Base-by-base conservation (phyloP, 2,113 vertebrate species). In the Vidua chalybeata region DNA sequence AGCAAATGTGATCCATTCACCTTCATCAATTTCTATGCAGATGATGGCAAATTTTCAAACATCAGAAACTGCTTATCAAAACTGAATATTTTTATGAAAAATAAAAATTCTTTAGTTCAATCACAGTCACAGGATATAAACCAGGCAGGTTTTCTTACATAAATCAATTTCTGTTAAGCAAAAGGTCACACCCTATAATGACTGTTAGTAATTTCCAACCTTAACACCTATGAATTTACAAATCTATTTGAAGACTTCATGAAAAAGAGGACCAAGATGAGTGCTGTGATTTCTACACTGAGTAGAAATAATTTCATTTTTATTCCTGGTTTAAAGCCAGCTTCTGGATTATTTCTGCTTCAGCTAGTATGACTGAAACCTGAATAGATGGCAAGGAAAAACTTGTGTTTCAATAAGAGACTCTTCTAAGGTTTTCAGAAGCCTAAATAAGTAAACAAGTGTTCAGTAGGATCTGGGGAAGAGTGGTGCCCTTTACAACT, bases 331-430 rank as follows among this genome's bases (percentile, higher is more conserved):
- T 77, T 89, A 72, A 87, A 49, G 35, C 13, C 31, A 88, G 15
- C 13, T 94, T 74, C 49, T 84, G n/a, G 17, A 84, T 96, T 84
- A 72, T 83, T 79, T 90, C 82, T 91, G 56, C 73, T 93, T 91
- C 84, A 90, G 27, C 15, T 76, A 62, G 8, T 62, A 68, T 58
- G 71, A 75, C 27, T 72, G 13, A 74, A 78, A 86, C 28, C 76
- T 6, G 1, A 68, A 82, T 27, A 84, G 66, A 76, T 13, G 7
- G 26, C 28, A 85, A 78, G 49, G 66, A 37, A 83, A 37, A 16
- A 1, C 11, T 49, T 58, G 15, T 35, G 24, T 63, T 89, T 89
- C 71, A 52, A 6, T 31, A 78, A 24, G 13, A 39, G 37, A 56
- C 46, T 91, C 49, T 71, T 51, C 68, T 68, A 59, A 77, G 64